Evolutionary conservation across 1,140 invertebrate species (phyloP).

Genomic region (Drosophila kanapiae): DNA sequence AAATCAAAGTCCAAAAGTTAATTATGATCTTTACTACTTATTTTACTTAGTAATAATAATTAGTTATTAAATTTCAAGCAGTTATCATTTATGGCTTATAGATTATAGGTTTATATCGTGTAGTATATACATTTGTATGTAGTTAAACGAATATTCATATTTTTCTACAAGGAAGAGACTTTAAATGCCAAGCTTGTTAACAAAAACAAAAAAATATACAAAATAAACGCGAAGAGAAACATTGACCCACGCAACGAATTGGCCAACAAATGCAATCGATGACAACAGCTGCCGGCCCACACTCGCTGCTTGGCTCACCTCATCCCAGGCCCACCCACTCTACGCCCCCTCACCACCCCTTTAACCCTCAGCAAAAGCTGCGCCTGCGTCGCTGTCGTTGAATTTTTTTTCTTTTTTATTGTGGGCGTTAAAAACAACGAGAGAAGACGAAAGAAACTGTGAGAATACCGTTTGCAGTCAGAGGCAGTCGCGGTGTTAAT

Average conservation of each 20-base stretch:
- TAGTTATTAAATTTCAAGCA: not conserved
- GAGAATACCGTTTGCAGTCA: constrained; percentile 33
- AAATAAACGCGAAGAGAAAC: constrained; percentile 5
- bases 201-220: not conserved
- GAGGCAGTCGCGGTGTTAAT: constrained; percentile 45
- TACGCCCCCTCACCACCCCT: not conserved
- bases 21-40: too few species aligned
- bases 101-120: not conserved
- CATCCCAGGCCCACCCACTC: constrained; percentile 41
- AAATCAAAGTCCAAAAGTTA: too few species aligned
- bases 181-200: constrained; percentile 3
- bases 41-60: not conserved
- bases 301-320: constrained; percentile 40
- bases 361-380: constrained; percentile 22
- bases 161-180: not conserved
- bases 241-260: constrained; percentile 57
- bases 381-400: constrained; percentile 66
- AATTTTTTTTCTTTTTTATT: constrained; percentile 3
- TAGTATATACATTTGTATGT: not conserved
- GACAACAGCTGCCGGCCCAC: constrained; percentile 59
- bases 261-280: constrained; percentile 62
- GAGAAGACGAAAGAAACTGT: constrained; percentile 47
- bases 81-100: not conserved
- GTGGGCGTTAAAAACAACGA: constrained; percentile 43
- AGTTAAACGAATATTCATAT: too few species aligned